Base-by-base conservation (phyloP, 2,797 vertebrate species). In the Antennarius maculatus region DNA sequence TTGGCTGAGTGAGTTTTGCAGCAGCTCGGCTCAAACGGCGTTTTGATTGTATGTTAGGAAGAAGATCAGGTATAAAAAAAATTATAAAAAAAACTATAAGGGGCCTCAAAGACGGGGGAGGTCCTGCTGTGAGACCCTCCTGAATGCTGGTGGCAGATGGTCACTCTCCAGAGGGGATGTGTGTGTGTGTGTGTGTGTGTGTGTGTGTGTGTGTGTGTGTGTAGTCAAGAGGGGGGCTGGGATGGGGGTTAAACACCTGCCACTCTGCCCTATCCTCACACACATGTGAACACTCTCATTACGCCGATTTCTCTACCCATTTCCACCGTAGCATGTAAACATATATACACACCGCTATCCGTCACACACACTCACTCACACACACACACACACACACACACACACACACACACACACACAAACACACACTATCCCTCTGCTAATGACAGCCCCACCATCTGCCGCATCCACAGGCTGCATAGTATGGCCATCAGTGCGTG, bases 391-490 rank as follows among this genome's bases (percentile, higher is more conserved):
- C 23, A 23, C 23, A 23, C 23, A 23, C 23, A 23, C 23, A 23
- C 23, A 23, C 23, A 23, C 23, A 23, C 17, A 42, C 60, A 53
- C 66, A 51, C 52, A 54, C 49, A 37, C 37, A 17, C n/a, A 46
- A 71, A 52, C 53, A 60, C 80, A 47, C n/a, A 27, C 60, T 48
- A 60, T 61, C 62, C 54, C 60, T 45, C 69, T 5, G 0, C 71
- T 89, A 89, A 83, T 92, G 89, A 92, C 84, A 77, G 80, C 77
- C 85, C 86, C 23, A 60, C 87, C 86, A 90, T 92, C 90, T 93
- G 93, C 86, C 18, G 51, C 74, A 11, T 57, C 75, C 84, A 78
- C 74, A 56, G 77, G 76, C 68, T 15, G 49, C 63, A 43, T n/a
- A 63, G 68, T 45, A 50, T 42, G 48, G 61, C 65, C 61, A 47